Base-by-base conservation (phyloP, 2,888 invertebrate species). In the Drosophila demipolita region DNA sequence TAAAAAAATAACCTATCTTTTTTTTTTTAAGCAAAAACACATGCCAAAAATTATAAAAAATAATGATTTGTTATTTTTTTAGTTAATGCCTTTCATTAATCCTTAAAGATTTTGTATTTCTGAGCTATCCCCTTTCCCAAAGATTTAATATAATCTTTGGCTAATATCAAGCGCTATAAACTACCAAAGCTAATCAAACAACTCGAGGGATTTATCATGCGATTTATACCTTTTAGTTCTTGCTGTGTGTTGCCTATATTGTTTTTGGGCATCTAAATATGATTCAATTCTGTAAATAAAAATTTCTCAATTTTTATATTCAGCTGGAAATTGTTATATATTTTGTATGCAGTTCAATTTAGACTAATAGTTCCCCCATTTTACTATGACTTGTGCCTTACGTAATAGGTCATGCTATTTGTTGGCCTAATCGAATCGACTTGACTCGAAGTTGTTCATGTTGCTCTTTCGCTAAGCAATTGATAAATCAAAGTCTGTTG, bases 301-400 rank as follows among this genome's bases (percentile, higher is more conserved):
- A 67, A 67, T 68, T 67, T 49, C 67, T 67, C 67, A 67, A 49
- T 67, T 67, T 58, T 67, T 67, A 67, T 57, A 67, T 58, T 49
- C 67, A 67, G 57, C 66, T 36, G 12, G n/a, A 32, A n/a, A 52
- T 32, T 33, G 32, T 17, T 32, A 33, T 33, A 33, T 33, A 20
- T 35, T 45, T 45, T 20, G 23, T 35, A 35, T 54, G 35, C 33
- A 54, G 36, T 54, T 26, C 11, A 36, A 36, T 54, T 54, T 11
- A 17, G 17, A 29, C 11, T 5, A 26, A 29, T 17, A 11, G 6
- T 29, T 29, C 26, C 6, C 11, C 11, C 26, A n/a, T 26, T 17
- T 26, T 9, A 15, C 9, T 5, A 49, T 45, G 15, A 9, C 9
- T 33, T 36, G 17, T 7, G 7, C 49, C 29, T 12, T 11, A 58